A percentile compares a stretch with the other conserved stretches of the same genome.
phyloP scores from a whole-genome alignment of 2,113 vertebrate genomes.

The Anthoscopus minutus region DNA sequence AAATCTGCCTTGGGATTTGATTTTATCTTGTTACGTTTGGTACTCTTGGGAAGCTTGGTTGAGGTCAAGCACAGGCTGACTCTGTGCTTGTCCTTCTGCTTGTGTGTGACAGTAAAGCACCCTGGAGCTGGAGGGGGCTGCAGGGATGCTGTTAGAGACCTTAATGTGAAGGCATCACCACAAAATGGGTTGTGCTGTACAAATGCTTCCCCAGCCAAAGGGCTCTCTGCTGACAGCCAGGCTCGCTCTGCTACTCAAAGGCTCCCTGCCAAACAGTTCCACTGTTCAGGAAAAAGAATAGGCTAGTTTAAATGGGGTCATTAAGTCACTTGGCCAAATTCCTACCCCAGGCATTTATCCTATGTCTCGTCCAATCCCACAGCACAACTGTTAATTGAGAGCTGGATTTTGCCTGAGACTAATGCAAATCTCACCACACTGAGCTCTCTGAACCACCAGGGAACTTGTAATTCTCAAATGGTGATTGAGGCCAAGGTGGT shows the following conservation, averaged over 20 bases:
- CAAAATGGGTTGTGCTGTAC: background rate
- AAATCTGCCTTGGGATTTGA: background rate
- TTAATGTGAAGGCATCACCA: background rate
- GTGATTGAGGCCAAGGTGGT: background rate
- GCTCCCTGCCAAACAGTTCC: background rate
- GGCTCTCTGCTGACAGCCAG: background rate
- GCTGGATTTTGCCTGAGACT: background rate
- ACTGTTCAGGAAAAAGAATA: background rate
- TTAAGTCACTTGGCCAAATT: constrained; percentile 27
- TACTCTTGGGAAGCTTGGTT: background rate
- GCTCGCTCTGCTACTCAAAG: background rate
- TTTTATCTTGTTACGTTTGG: background rate
- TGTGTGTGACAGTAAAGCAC: background rate
- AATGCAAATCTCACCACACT: background rate
- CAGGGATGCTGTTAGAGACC: background rate
- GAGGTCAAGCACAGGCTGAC: background rate
- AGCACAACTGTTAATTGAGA: background rate
- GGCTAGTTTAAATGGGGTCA: background rate
- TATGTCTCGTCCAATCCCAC: background rate
- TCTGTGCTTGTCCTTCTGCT: background rate
- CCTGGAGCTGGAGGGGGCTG: background rate
- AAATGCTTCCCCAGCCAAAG: background rate
- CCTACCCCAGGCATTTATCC: constrained; percentile 14
- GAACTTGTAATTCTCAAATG: background rate
- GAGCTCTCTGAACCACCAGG: background rate